Evolutionary conservation across 2,888 invertebrate species (phyloP), one percentile per base, ranked within the genome.

Genomic region (Yponomeuta sedellus): DNA sequence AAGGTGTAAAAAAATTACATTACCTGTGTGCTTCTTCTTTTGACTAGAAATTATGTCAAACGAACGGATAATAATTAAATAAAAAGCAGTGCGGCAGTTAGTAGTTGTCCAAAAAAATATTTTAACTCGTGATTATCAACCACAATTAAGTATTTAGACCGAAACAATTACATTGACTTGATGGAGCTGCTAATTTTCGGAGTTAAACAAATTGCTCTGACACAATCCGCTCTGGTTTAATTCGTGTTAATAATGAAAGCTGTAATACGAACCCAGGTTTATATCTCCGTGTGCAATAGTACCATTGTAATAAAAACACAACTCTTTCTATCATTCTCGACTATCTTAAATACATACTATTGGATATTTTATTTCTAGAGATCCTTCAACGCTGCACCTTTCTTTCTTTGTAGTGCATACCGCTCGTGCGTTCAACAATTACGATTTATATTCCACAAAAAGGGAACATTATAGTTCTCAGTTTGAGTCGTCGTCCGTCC

Each of bases 91-190:
- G 44, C 16, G 44, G 4, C 34, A 10, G 34, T 34, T 34, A 34
- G 34, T 34, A 8, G 34, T 34, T 34, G 28, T 61, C 34, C 16
- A 61, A 61, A 28, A 61, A 22, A 25, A 25, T 25, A 20, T 19
- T 58, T 72, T 73, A 70, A 69, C 69, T 70, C 73, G 74, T 72
- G 70, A 77, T 74, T 74, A 81, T 78, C 80, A 77, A 71, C 72
- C 69, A 64, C 74, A 78, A 77, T 77, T 78, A 78, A 75, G 71
- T 75, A 71, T 74, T 82, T 80, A 74, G 75, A 74, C 72, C 73
- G 77, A 77, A 82, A 81, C 83, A 86, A 86, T 86, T 86, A 85
- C 79, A 84, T 83, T 81, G 68, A 68, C 69, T 69, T 71, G 74
- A 80, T 73, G 72, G 68, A 64, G 70, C 77, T 71, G 70, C 81